Base-by-base conservation (phyloP, 37 sponge, comb jelly and placozoan species). In the Eunapius fragilis region DNA sequence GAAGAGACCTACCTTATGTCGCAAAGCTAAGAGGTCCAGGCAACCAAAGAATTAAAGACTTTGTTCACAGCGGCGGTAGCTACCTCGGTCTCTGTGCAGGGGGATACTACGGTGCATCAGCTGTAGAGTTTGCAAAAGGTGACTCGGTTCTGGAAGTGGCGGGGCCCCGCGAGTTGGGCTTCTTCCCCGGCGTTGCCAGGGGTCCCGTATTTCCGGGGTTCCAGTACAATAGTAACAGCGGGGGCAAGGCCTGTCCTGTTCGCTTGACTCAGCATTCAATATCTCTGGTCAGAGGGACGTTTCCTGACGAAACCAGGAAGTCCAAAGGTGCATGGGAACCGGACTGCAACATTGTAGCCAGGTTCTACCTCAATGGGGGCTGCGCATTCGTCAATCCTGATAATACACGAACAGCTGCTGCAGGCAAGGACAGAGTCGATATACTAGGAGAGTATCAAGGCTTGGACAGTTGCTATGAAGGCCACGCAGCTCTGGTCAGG, bases 81-180 rank as follows among this genome's bases (percentile, higher is more conserved):
- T 96, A 96, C 70, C 77, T 96, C 70, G 97, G 97, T 4, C 67
- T 96, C 2, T 96, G 97, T 90, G 97, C 97, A 23, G 97, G 97
- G 32, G 95, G 82, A 5, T 96, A 96, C 71, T 96, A 92, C 78
- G 97, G 89, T 2, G 71, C 79, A 26, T 25, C 85, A 33, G 36
- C 47, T 49, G 90, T 94, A 11, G 86, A 89, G 76, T 96, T 96
- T 75, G 78, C 82, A 31, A 84, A 92, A 67, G 89, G 88, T 25
- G 89, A 96, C 72, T 91, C 95, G 17, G 67, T 31, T 14, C 70
- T 94, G 75, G 88, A 86, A 34, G 90, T 96, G 25, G 71, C 81
- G 4, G 95, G 91, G 0, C 72, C 71, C 19, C 79, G 95, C 32
- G 97, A 96, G 71, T 86, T 96, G 22, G 68, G 30, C 0, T 92